Percentiles rank a stretch among this genome's conserved stretches.
phyloP scores from a whole-genome alignment of 2,113 vertebrate species.

The Actenoides hombroni region DNA sequence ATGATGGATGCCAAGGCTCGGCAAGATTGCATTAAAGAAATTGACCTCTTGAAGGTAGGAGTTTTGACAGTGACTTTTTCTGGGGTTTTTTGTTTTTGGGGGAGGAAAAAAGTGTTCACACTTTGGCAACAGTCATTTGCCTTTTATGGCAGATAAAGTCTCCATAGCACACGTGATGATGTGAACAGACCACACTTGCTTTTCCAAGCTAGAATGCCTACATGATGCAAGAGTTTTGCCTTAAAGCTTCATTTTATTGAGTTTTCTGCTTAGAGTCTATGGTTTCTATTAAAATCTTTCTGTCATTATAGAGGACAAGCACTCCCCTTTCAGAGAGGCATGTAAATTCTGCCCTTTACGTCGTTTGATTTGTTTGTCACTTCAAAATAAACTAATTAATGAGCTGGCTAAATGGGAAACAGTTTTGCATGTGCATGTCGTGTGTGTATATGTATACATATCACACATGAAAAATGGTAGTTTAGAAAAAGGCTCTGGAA shows the following conservation, averaged over 20 bases:
- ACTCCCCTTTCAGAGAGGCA: neutral
- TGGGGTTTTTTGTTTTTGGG: neutral
- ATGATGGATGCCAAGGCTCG: slow-evolving; percentile 95
- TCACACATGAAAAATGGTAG: neutral
- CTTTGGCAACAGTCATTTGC: neutral
- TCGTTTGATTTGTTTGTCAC: neutral
- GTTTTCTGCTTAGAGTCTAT: neutral
- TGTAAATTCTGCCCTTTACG: neutral
- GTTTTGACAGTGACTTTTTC: neutral
- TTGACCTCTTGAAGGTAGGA: slow-evolving; percentile 91
- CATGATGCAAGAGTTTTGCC: neutral
- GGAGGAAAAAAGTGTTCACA: neutral
- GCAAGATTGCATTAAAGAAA: slow-evolving; percentile 94
- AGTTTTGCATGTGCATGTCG: neutral
- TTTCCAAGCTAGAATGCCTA: neutral
- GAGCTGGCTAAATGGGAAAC: neutral
- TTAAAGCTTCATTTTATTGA: neutral
- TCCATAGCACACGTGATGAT: rapidly evolving
- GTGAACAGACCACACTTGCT: neutral
- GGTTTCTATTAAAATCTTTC: neutral
- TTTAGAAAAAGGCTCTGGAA: neutral
- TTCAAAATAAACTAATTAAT: neutral
- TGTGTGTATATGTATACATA: neutral
- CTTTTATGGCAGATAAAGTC: neutral
- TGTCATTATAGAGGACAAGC: neutral